Base-by-base conservation (phyloP, 2,888 invertebrate genomes). In the Ditylenchus weischeri region DNA sequence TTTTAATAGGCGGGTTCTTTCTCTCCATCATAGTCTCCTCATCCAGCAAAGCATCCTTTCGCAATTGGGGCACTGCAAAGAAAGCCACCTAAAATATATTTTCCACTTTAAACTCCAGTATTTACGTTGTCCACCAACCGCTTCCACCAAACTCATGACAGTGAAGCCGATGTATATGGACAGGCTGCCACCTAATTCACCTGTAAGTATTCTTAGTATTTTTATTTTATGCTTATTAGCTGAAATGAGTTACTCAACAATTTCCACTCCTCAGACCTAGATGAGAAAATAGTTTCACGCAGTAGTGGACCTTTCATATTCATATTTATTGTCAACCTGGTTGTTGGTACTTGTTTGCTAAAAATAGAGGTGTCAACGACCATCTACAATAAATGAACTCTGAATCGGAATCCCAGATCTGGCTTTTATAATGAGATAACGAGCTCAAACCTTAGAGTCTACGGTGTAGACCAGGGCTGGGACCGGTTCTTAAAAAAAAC, bases 111-210 rank as follows among this genome's bases (percentile, higher is more conserved):
- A 43, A 43, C 8, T 13, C 43, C 8, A 43, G 15, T 43, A 2
- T 43, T 15, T 43, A 15, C 8, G 8, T 29, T 29, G 43, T 43
- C 43, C 43, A 43, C 43, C 3, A 43, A 43, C n/a, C 18, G 65
- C 47, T 51, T 73, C 73, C 59, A 73, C 58, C 21, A 68, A 47
- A 23, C 68, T 66, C 68, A 73, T 72, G 29, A 74, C 58, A 21
- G 73, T 75, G 43, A 73, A 75, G 36, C 73, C 68, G 61, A 75
- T 49, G 59, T 72, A 75, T n/a, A 73, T 65, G 13, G 68, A 36
- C 7, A 75, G 38, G 15, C 68, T 66, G 51, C 73, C 72, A 35
- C 73, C 73, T 21, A 73, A 29, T 50, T 73, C 73, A 48, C 75
- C 72, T 72, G 19, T 57, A 69, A 54, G 10, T 54, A 18, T 11